phyloP scores from a whole-genome alignment of 2,113 vertebrate genomes.

The Cavia aperea region DNA sequence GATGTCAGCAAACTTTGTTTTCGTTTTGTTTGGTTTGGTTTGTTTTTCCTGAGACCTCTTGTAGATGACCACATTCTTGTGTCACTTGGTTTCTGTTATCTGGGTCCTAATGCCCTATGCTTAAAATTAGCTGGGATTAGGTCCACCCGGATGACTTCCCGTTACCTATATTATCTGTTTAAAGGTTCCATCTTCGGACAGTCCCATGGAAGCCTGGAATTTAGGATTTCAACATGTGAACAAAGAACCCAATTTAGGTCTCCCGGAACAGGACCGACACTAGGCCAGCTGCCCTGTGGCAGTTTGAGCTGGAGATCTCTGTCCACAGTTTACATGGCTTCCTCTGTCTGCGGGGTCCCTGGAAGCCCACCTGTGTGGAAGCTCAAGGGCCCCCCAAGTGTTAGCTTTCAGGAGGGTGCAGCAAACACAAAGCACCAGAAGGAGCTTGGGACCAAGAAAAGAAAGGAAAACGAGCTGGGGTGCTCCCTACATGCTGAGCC shows the following conservation, averaged over 20 bases:
- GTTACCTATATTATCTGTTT: neutral
- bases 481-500: neutral
- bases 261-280: neutral
- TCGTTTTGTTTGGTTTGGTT: neutral
- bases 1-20: neutral
- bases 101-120: neutral
- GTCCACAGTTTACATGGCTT: neutral
- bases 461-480: neutral
- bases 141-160: neutral
- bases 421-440: neutral
- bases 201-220: neutral
- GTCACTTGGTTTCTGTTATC: neutral
- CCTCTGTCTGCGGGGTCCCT: neutral
- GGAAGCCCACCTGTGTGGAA: neutral
- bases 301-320: neutral
- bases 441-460: neutral
- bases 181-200: neutral
- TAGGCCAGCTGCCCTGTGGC: neutral
- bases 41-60: neutral
- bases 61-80: neutral
- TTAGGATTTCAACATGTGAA: neutral
- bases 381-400: neutral
- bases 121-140: neutral
- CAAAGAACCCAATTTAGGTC: neutral
- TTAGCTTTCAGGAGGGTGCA: neutral